A percentile compares a stretch with the other conserved stretches of the same genome.
Evolutionary conservation across 2,888 invertebrate species (phyloP).

Genomic region (Actias luna): DNA sequence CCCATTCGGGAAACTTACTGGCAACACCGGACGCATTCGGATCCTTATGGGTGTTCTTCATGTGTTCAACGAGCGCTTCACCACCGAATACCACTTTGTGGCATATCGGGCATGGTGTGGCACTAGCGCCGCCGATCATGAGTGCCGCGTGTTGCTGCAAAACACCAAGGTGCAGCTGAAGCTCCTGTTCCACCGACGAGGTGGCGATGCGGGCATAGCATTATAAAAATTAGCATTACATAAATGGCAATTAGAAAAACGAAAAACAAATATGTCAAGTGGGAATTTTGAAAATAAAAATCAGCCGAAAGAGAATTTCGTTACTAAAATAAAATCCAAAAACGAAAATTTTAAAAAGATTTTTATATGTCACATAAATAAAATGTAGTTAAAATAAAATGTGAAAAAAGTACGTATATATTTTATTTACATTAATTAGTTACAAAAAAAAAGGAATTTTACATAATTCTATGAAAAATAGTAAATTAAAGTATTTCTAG

Average conservation of each 20-base stretch:
- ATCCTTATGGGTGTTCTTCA: constrained; percentile 97
- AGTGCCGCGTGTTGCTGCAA: constrained; percentile 97
- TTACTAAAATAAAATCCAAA: constrained; percentile 29
- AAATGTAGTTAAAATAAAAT: constrained; percentile 7
- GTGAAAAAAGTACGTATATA: background rate
- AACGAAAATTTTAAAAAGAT: constrained; percentile 25
- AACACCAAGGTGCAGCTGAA: constrained; percentile 96
- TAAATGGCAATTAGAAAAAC: constrained; percentile 45
- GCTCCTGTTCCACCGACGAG: constrained; percentile 84
- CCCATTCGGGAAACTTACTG: constrained; percentile 85
- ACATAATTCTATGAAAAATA: background rate
- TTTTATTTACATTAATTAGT: background rate
- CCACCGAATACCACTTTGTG: constrained; percentile 97
- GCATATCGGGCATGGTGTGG: constrained; percentile 95
- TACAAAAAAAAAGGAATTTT: background rate
- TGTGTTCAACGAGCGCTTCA: constrained; percentile 96
- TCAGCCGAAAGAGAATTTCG: constrained; percentile 57
- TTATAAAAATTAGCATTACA: constrained; percentile 70
- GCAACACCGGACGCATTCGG: constrained; percentile 93
- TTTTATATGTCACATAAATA: background rate
- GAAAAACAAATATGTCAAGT: constrained; percentile 44
- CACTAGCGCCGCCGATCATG: constrained; percentile 94
- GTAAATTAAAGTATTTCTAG: background rate
- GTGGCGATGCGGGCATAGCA: constrained; percentile 75
- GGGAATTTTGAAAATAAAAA: constrained; percentile 56